A percentile compares a stretch with the other conserved stretches of the same genome.
Conservation (phyloP, 2,113 vertebrate species). For the Ibidorhyncha struthersii region DNA sequence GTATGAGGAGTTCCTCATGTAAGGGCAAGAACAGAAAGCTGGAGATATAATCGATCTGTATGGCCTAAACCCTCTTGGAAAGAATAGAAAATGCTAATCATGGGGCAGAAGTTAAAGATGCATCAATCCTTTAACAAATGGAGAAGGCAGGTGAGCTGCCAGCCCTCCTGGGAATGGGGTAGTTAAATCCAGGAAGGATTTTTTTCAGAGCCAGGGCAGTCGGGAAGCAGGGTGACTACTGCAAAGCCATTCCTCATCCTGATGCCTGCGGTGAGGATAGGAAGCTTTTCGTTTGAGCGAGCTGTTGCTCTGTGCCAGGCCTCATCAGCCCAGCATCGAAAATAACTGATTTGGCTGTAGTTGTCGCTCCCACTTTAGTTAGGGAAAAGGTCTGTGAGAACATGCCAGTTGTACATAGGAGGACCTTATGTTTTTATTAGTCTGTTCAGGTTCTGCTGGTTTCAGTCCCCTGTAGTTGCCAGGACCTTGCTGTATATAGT, state of each 20-base stretch:
- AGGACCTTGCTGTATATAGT: background rate
- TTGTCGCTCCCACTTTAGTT: background rate
- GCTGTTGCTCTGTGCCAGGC: background rate
- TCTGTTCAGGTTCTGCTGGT: background rate
- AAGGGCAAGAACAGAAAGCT: slow-evolving; percentile 19
- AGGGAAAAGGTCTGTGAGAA: background rate
- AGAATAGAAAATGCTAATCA: background rate
- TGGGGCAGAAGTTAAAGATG: background rate
- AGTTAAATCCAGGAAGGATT: slow-evolving; percentile 2
- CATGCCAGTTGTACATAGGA: background rate
- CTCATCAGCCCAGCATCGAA: background rate
- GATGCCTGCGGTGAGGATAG: background rate
- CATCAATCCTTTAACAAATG: background rate
- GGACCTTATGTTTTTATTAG: background rate
- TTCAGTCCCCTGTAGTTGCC: background rate
- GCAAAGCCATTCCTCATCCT: background rate
- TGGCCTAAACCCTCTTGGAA: background rate
- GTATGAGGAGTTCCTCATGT: background rate
- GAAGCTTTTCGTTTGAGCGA: slow-evolving; percentile 26
- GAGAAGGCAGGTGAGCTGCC: slow-evolving; percentile 18
- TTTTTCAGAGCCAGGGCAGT: background rate
- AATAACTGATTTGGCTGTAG: slow-evolving; percentile 21
- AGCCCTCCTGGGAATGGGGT: background rate
- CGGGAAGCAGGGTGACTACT: background rate
- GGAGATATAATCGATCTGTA: background rate